Evolutionary conservation across 1,140 invertebrate genomes (phyloP).

Genomic region (Microplitis mediator): DNA sequence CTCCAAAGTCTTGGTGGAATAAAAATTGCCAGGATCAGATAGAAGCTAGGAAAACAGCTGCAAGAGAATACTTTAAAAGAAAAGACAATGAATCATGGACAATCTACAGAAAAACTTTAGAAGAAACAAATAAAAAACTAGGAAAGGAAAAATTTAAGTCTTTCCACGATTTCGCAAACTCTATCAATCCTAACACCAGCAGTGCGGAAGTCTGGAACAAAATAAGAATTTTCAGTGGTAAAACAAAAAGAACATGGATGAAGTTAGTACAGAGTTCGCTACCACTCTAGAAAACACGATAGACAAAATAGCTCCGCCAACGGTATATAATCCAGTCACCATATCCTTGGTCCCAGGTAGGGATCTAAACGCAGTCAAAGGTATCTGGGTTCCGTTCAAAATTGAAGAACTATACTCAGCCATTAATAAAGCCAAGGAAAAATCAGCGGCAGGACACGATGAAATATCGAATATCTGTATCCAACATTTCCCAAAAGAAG

Average conservation of each 20-base stretch:
- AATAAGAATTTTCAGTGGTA: background rate
- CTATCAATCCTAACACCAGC: background rate
- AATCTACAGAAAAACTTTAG: background rate
- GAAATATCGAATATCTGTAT: slow-evolving; percentile 25
- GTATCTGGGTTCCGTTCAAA: background rate
- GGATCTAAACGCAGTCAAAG: background rate
- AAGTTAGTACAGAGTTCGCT: background rate
- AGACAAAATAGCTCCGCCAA: background rate
- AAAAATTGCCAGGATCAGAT: background rate
- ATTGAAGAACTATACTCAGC: slow-evolving; percentile 3
- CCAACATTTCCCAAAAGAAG: background rate
- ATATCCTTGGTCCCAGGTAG: background rate
- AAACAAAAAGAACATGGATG: background rate
- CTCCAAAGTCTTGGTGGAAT: slow-evolving; percentile 16
- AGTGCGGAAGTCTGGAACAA: slow-evolving; percentile 1
- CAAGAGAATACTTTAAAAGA: background rate
- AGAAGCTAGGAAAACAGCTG: background rate
- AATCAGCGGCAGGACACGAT: slow-evolving; percentile 28
- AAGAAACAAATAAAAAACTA: background rate
- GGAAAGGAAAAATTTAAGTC: background rate
- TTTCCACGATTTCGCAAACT: slow-evolving; percentile 9
- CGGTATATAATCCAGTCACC: background rate
- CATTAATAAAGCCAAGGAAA: slow-evolving; percentile 12
- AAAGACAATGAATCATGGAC: background rate
- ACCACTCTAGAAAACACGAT: background rate